Evolutionary conservation across 2,113 vertebrate species (phyloP).

Genomic region (Empidonax traillii): DNA sequence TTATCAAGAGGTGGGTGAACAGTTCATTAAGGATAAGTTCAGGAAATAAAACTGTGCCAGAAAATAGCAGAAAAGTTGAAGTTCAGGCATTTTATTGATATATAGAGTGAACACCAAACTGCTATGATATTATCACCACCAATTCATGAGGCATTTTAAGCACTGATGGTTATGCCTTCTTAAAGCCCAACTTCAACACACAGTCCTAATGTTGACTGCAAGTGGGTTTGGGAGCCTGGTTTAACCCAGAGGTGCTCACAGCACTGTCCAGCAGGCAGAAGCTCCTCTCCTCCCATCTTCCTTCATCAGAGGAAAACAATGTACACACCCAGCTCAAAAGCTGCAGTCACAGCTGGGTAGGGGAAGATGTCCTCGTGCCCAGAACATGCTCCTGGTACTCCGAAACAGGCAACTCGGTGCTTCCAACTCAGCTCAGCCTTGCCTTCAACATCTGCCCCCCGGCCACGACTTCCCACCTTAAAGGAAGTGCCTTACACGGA

Average conservation of each 20-base stretch:
- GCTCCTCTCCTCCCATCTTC: neutral
- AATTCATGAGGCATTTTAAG: neutral
- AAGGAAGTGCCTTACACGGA: neutral
- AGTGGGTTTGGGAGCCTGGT: neutral
- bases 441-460: neutral
- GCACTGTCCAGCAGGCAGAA: neutral
- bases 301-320: neutral
- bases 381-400: fast-evolving
- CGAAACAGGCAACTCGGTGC: fast-evolving
- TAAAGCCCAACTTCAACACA: neutral
- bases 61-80: neutral
- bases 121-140: neutral
- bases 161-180: neutral
- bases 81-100: neutral
- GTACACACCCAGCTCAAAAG: neutral
- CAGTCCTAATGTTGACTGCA: neutral
- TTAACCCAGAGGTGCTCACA: neutral
- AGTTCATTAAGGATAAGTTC: neutral
- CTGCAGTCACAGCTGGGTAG: fast-evolving
- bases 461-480: neutral
- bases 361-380: fast-evolving
- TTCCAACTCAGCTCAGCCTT: neutral
- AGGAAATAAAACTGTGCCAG: neutral
- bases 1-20: neutral
- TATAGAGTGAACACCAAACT: neutral